A percentile compares a stretch with the other conserved stretches of the same genome.
Evolutionary conservation across 2,888 invertebrate species (phyloP).

Genomic region (Brassicogethes aeneus): DNA sequence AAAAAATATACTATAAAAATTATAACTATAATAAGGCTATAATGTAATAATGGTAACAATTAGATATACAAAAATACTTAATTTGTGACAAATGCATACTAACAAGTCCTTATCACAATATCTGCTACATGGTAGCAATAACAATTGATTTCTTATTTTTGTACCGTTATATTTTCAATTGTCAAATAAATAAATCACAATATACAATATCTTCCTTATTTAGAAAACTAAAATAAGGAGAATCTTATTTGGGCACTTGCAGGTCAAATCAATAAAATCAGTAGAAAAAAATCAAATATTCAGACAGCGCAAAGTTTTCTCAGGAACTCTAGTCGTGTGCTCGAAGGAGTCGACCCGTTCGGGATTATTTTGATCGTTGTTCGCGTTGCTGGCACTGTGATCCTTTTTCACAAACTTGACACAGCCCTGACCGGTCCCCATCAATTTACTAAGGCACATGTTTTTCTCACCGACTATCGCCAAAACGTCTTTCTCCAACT

Average conservation of each 20-base stretch:
- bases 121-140: background rate
- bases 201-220: background rate
- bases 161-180: too few species aligned
- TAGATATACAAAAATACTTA: background rate
- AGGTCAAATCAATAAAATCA: too few species aligned
- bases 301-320: slow-evolving; percentile 67
- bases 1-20: too few species aligned
- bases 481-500: slow-evolving; percentile 59
- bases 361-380: slow-evolving; percentile 17
- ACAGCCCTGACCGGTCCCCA: slow-evolving; percentile 41
- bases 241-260: background rate
- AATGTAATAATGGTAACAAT: too few species aligned
- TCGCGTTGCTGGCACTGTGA: slow-evolving; percentile 11
- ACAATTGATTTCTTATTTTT: too few species aligned
- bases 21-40: too few species aligned
- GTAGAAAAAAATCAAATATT: slow-evolving; percentile 49
- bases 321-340: slow-evolving; percentile 61
- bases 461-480: slow-evolving; percentile 40
- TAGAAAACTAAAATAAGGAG: too few species aligned
- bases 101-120: background rate
- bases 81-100: background rate
- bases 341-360: slow-evolving; percentile 48
- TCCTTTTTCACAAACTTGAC: slow-evolving; percentile 28
- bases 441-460: slow-evolving; percentile 47
- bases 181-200: slow-evolving; percentile 1